Conservation (phyloP, 2,888 invertebrate species). For the Bellardia pandia region DNA sequence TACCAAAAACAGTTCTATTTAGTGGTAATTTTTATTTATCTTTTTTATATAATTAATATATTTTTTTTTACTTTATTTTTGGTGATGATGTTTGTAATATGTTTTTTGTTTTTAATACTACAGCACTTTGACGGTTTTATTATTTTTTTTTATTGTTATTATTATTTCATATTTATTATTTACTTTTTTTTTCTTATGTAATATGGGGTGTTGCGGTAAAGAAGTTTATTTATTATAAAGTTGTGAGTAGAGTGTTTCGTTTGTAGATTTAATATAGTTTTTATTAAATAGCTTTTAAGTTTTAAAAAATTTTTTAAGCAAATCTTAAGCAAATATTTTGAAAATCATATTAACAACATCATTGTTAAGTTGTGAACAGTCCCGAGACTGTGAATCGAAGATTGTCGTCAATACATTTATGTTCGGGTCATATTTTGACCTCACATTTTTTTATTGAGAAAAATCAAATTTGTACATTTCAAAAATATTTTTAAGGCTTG, state of each 20-base stretch:
- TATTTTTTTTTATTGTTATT: constrained; percentile 26
- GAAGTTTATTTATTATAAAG: constrained; percentile 8
- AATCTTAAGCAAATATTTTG: too few relatives aligned
- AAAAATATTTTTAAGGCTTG: too few relatives aligned
- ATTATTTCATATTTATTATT: neutral
- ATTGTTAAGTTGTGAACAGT: too few relatives aligned
- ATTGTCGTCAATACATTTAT: too few relatives aligned
- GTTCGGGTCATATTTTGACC: too few relatives aligned
- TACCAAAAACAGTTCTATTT: neutral
- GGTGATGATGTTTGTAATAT: constrained; percentile 65
- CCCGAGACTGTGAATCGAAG: too few relatives aligned
- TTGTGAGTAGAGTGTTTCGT: neutral
- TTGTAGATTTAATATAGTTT: too few relatives aligned
- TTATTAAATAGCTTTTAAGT: too few relatives aligned
- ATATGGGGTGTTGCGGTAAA: constrained; percentile 42
- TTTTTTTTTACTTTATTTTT: constrained; percentile 40
- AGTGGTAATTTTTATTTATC: constrained; percentile 18
- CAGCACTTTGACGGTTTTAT: constrained; percentile 64
- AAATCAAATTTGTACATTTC: too few relatives aligned
- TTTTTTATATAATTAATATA: neutral
- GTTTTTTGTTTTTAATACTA: constrained; percentile 53
- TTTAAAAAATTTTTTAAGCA: too few relatives aligned
- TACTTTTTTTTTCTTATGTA: constrained; percentile 19
- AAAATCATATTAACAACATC: too few relatives aligned
- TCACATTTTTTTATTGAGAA: too few relatives aligned